Conservation (phyloP, 2,888 invertebrate species). For the Ornithoptera priamus region DNA sequence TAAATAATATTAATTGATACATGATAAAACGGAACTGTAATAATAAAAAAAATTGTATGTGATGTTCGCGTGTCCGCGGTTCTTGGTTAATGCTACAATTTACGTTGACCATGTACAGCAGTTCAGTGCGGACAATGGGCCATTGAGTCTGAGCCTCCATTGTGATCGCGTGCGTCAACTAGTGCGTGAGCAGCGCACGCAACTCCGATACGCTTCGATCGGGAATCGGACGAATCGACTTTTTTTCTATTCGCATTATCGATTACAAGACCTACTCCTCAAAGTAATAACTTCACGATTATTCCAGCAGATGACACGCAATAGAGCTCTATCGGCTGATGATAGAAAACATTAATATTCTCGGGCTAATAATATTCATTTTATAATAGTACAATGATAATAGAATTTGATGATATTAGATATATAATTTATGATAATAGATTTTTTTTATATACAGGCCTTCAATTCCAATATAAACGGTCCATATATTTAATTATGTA, state of each 20-base stretch:
- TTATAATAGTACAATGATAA: too few species aligned
- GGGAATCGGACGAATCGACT: not conserved
- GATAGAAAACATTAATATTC: too few species aligned
- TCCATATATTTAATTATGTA: too few species aligned
- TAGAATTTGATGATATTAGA: too few species aligned
- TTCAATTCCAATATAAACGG: too few species aligned
- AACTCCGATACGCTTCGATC: not conserved
- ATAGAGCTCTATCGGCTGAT: too few species aligned
- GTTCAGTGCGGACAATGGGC: conserved; percentile 17
- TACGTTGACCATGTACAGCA: conserved; percentile 16
- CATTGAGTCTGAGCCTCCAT: conserved; percentile 14
- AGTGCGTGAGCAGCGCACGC: conserved; percentile 17
- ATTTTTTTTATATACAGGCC: too few species aligned
- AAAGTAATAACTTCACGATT: too few species aligned
- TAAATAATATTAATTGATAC: not conserved
- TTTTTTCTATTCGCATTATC: conserved; percentile 1
- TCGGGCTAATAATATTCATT: too few species aligned
- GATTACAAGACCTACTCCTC: not conserved
- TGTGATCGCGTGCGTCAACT: conserved; percentile 28
- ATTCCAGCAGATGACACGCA: too few species aligned
- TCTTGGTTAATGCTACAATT: conserved; percentile 23
- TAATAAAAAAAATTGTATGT: conserved; percentile 16
- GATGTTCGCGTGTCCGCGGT: conserved; percentile 12
- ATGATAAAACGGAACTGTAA: conserved; percentile 16
- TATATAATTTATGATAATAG: too few species aligned